Base-by-base conservation (phyloP, 2,797 vertebrate genomes). In the Liparis tanakae region DNA sequence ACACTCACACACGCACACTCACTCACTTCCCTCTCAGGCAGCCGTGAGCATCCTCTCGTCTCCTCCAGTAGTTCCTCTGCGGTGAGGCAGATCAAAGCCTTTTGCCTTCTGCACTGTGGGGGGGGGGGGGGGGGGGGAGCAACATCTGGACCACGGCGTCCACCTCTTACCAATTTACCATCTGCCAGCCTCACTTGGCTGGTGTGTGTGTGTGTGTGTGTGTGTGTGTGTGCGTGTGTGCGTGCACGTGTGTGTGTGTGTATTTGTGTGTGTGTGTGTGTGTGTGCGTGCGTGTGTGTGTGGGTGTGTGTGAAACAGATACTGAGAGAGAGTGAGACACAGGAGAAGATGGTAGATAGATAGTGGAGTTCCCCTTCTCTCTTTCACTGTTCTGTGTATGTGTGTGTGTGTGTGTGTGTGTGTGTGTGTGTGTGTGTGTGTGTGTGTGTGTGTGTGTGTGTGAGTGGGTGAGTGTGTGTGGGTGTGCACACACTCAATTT, bases 71-170 rank as follows among this genome's bases (percentile, higher is more conserved):
- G 71, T 70, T 83, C 37, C 64, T 80, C 72, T 79, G 76, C 70
- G 46, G 71, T 60, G 18, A 76, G 71, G 67, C 65, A 86, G 75
- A 90, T 91, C 87, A 92, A 91, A 92, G 89, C 72, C 36, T 51
- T 74, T 78, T 81, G 78, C 82, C 83, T 86, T 85, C 70, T 88
- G 84, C 82, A 82, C 71, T 66, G 75, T 81, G 79, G 81, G 41
- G 82, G 84, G 60, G 82, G 84, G 60, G n/a, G n/a, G 79, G 81
- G 41, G 79, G 81, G 41, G 82, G 84, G 60, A 56, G 44, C 48
- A 86, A 89, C 91, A 90, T 92, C 91, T 91, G 90, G 89, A 74
- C 61, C 62, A 56, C 1, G 63, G 58, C 25, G 51, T 83, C 72
- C 64, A 54, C 66, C 74, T 80, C 85, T 79, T 69, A 85, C 83